phyloP scores from a whole-genome alignment of 2,797 vertebrate species.

The Myiotriccus ornatus region DNA sequence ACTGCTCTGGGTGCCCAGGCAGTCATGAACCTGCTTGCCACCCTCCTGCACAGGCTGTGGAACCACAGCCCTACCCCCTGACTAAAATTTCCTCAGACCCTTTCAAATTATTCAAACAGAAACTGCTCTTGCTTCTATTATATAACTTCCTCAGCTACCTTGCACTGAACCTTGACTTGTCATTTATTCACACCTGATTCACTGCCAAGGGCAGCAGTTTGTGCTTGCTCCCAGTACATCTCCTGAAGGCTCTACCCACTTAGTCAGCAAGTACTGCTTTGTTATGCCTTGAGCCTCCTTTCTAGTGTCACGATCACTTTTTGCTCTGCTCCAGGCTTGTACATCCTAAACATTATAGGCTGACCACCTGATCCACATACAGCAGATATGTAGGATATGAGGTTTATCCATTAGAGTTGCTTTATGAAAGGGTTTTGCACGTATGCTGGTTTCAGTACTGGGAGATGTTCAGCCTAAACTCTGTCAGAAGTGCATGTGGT shows the following conservation, averaged over 20 bases:
- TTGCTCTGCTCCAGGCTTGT: neutral
- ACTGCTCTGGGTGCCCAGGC: neutral
- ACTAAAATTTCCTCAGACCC: neutral
- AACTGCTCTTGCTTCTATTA: neutral
- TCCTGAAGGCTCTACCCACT: neutral
- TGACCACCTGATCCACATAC: rapidly evolving
- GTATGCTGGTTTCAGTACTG: neutral
- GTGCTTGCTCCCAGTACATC: neutral
- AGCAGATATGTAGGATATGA: neutral
- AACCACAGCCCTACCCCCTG: neutral
- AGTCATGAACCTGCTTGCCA: neutral
- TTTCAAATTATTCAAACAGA: neutral
- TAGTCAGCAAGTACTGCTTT: neutral
- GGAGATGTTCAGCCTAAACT: neutral
- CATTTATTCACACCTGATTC: neutral
- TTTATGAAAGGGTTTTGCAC: neutral
- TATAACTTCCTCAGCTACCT: neutral
- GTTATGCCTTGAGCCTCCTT: neutral
- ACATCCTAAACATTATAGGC: neutral
- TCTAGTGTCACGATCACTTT: neutral
- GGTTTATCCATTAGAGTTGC: neutral
- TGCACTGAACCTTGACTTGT: neutral
- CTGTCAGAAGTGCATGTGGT: neutral
- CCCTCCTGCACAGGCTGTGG: neutral
- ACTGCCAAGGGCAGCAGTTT: neutral